Percentiles rank a stretch among this genome's conserved stretches.
Evolutionary conservation across 1,140 invertebrate species (phyloP).

Genomic region (Drosophila neocordata): DNA sequence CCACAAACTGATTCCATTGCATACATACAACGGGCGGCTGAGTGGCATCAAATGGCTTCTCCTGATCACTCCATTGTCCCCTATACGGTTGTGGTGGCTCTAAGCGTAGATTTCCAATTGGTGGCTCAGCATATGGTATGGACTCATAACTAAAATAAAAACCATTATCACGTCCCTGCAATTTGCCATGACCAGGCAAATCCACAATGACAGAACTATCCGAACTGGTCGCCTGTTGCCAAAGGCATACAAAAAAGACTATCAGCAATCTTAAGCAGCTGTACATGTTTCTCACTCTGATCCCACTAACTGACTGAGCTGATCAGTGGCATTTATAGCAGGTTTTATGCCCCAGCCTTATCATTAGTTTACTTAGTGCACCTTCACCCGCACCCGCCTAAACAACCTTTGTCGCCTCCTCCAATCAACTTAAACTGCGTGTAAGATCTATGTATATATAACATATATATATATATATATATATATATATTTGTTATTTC

Average conservation of each 20-base stretch:
- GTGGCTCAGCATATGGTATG: slow-evolving; percentile 83
- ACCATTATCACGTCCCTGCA: slow-evolving; percentile 83
- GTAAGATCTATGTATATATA: too few relatives aligned
- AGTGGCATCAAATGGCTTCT: slow-evolving; percentile 50
- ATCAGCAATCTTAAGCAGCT: background rate
- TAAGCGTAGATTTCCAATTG: slow-evolving; percentile 82
- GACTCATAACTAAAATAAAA: slow-evolving; percentile 83
- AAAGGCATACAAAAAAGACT: background rate
- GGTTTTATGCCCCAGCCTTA: slow-evolving; percentile 4
- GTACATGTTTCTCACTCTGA: background rate
- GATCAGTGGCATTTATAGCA: background rate
- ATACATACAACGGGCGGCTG: slow-evolving; percentile 39
- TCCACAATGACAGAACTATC: background rate
- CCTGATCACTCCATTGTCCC: slow-evolving; percentile 39
- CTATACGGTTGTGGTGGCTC: slow-evolving; percentile 43
- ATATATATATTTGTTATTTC: too few relatives aligned
- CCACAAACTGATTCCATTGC: slow-evolving; percentile 61
- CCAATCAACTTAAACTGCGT: too few relatives aligned
- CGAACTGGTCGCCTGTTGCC: background rate
- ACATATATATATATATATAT: too few relatives aligned
- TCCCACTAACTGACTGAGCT: background rate
- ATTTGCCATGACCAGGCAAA: slow-evolving; percentile 56
- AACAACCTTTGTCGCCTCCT: too few relatives aligned
- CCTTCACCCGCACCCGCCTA: background rate
- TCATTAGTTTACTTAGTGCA: background rate